Base-by-base conservation (phyloP, 2,113 vertebrate genomes). In the Bostrychus sinensis region DNA sequence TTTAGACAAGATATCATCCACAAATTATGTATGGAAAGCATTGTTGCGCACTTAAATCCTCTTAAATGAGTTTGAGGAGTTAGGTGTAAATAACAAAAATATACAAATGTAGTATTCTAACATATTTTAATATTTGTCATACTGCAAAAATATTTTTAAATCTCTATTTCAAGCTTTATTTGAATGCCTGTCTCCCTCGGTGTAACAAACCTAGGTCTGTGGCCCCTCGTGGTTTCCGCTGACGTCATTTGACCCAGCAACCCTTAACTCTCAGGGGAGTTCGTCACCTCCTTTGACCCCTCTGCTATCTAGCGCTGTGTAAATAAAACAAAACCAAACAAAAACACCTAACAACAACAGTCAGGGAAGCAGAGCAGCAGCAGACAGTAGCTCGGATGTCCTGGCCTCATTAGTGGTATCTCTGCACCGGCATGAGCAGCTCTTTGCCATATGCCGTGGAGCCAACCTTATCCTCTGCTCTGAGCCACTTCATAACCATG, bases 401-500 rank as follows among this genome's bases (percentile, higher is more conserved):
- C 64, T 65, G 14, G 66, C 71, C 86, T 89, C 84, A 86, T 89
- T 90, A 90, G 81, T 72, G 73, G 63, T 51, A 72, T 87, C 85
- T 87, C 79, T 83, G 81, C 89, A 85, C 83, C 77, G 81, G 83
- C 86, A 81, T 75, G 79, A 89, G 56, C 78, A 75, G 82, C 83
- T 84, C 79, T 72, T 46, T 37, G 77, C 88, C 89, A 90, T 91
- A 92, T 90, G 89, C 78, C 60, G 37, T 70, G 61, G 66, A 85
- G 72, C 76, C 81, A 54, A 72, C 76, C 86, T 85, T 74, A 75
- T 89, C 86, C 72, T 77, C 77, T 77, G 82, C 58, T 74, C 75
- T 75, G 82, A 72, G 81, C 76, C 70, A 58, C 75, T 75, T 86
- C 77, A 64, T 69, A 69, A 85, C 83, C 30, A n/a, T n/a, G n/a